Conservation (phyloP, 2,113 vertebrate species). For the Perca fluviatilis region DNA sequence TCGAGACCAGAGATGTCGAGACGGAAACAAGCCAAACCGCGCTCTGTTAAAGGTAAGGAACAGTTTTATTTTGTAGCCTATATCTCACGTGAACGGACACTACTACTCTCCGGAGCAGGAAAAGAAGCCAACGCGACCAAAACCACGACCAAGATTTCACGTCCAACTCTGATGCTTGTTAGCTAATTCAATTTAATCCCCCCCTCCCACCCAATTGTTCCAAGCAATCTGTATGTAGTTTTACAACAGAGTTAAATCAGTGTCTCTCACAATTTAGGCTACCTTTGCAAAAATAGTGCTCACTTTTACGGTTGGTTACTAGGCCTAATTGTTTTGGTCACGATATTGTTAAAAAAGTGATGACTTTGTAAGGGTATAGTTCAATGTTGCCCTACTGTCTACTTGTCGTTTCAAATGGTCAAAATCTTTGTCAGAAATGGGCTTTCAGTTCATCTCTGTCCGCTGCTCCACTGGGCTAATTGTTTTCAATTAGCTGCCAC, state of each 20-base stretch:
- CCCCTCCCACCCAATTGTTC: background rate
- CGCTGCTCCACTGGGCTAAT: constrained; percentile 12
- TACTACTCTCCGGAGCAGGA: constrained; percentile 33
- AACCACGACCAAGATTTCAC: constrained; percentile 83
- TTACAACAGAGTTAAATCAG: background rate
- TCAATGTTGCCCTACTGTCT: background rate
- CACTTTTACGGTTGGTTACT: background rate
- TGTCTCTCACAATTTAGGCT: background rate
- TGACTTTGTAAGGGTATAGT: background rate
- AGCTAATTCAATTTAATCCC: constrained; percentile 5
- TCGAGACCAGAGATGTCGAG: constrained; percentile 92
- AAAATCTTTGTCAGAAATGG: background rate
- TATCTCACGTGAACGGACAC: constrained; percentile 26
- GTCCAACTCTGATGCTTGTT: constrained; percentile 82
- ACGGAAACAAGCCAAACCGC: constrained; percentile 98
- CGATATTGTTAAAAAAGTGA: background rate
- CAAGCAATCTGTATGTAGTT: constrained; percentile 12
- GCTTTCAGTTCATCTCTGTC: background rate
- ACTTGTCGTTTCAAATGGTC: background rate
- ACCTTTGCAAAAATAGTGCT: background rate
- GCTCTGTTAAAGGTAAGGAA: constrained; percentile 97
- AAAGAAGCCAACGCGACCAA: constrained; percentile 16
- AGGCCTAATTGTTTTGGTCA: constrained; percentile 20
- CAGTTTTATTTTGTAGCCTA: constrained; percentile 7
- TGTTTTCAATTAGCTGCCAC: constrained; percentile 50